Base-by-base conservation (phyloP, 2,113 vertebrate species). In the Saguinus midas region DNA sequence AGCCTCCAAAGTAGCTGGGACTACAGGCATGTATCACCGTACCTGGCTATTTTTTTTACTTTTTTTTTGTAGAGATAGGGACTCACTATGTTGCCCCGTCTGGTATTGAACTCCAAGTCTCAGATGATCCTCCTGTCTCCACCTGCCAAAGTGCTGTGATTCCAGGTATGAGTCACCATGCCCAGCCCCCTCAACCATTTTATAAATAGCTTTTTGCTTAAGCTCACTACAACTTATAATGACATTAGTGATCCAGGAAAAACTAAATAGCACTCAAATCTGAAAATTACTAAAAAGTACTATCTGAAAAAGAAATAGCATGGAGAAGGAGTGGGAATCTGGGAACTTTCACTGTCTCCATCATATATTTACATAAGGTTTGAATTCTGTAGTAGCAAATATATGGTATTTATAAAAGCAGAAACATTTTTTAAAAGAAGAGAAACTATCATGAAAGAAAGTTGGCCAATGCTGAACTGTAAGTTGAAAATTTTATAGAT, bases 211-310 rank as follows among this genome's bases (percentile, higher is more conserved):
- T 32, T 88, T 87, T 57, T 91, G 40, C 57, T 96, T 85, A 96
- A 92, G 48, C 17, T 92, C 8, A 91, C 1, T 66, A 75, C 12
- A 75, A 87, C 11, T 23, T 97, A 84, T 76, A 90, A 88, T 52
- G 89, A 50, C 11, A 45, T 43, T 14, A 91, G 37, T 87, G 57
- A 92, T 48, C 29, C 21, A 78, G 79, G 73, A 86, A 91, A 96
- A 93, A 61, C 20, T 58, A 88, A 87, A 52, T 66, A 72, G 21
- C 58, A 81, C 29, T 80, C 55, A 93, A 86, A 73, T 73, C 9
- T 92, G 87, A 97, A 94, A 96, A 96, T 85, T 89, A 84, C 29
- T 79, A 81, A 94, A 4, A 78, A 92, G 18, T 18, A 68, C 11
- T 73, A 0, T 32, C 45, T 88, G 45, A 52, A 84, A 96, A 96